Conservation (phyloP, 2,797 vertebrate genomes). For the Toxotes lorentzi region DNA sequence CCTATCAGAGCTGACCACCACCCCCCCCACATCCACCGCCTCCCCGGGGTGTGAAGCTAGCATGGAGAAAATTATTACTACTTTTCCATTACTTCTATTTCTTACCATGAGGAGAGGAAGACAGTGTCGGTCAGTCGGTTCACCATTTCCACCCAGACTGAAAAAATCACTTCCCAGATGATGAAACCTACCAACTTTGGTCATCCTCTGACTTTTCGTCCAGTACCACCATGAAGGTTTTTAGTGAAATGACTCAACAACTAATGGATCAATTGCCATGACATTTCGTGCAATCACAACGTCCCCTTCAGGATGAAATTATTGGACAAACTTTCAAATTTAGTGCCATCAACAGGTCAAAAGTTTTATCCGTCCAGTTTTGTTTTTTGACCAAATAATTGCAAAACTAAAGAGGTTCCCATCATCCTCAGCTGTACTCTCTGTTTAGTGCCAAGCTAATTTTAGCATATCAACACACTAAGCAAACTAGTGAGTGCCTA, state of each 20-base stretch:
- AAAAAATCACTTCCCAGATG: not conserved
- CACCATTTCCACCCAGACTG: not conserved
- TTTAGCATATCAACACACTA: not conserved
- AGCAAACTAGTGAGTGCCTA: not conserved
- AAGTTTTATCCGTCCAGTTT: not conserved
- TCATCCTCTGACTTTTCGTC: not conserved
- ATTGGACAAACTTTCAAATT: not conserved
- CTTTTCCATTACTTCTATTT: slow-evolving; percentile 46
- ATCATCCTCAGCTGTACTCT: not conserved
- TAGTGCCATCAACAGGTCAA: not conserved
- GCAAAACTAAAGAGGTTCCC: not conserved
- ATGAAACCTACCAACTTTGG: not conserved
- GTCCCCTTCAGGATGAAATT: not conserved
- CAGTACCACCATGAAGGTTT: not conserved
- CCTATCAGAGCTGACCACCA: slow-evolving; percentile 40
- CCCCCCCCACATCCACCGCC: slow-evolving; percentile 15
- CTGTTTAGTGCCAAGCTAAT: not conserved
- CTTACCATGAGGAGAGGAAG: slow-evolving; percentile 9
- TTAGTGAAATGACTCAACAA: not conserved
- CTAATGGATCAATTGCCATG: not conserved
- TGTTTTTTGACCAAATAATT: not conserved
- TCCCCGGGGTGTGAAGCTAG: slow-evolving; percentile 26
- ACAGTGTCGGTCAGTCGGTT: not conserved
- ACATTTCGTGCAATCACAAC: not conserved
- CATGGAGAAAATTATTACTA: slow-evolving; percentile 30